Base-by-base conservation (phyloP, 30 jellyfish, hydroid and myxozoan genomes). In the Pelagia noctiluca region DNA sequence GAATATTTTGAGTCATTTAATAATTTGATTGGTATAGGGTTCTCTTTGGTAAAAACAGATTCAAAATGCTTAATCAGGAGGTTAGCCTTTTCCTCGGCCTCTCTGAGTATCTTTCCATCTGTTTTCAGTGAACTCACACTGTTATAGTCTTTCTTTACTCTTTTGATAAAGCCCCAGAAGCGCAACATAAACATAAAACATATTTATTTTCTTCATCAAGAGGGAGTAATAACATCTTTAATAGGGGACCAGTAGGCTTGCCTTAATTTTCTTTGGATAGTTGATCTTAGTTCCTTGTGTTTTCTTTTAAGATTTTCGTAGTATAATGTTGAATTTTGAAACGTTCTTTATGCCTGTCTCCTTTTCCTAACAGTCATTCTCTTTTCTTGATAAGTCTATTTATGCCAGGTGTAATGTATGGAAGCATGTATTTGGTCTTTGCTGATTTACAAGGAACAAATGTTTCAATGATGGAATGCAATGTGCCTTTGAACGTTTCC, bases 21-120 rank as follows among this genome's bases (percentile, higher is more conserved):
- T 35, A 52, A 31, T 12, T 35, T 42, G 25, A 37, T 48, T 1
- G 54, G 79, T 19, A 77, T 52, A 37, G 88, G 67, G 25, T 49
- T 52, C 36, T 77, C 88, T 50, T 52, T 37, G 22, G 65, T 60
- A 60, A 53, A 77, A 26, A 60, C 88, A 4, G 80, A 53, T 34
- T 53, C 77, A 60, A 77, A 50, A 33, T 77, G 80, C 79, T 33
- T 54, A 32, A 52, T 77, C 32, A 33, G 88, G 31, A 77, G 57
- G 36, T 52, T 60, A 13, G 78, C 88, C 38, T 53, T 61, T 24
- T 77, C 79, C 31, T 77, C 38, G 67, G 68, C 80, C 25, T 77
- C 80, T 54, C 38, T 53, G 30, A 77, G 3, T 26, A 60, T 1
- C 33, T 77, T 54, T 48, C 88, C 65, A 60, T 46, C 32, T 2